Conservation (phyloP, 2,113 vertebrate species). For the Halcyon malimbica region DNA sequence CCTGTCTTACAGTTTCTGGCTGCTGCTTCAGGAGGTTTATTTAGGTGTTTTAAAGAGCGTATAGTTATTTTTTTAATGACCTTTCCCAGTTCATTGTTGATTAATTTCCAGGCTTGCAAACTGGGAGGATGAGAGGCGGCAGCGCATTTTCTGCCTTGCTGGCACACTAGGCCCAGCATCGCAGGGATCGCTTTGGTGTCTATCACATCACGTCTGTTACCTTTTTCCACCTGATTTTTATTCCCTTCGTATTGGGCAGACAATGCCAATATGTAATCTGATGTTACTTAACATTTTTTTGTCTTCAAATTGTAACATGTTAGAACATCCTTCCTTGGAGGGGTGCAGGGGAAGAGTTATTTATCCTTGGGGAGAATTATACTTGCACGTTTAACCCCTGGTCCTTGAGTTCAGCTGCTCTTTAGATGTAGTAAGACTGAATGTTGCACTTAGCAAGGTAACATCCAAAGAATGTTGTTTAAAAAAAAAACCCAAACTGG, state of each 20-base stretch:
- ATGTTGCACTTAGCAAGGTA: neutral
- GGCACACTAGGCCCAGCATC: neutral
- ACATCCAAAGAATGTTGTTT: neutral
- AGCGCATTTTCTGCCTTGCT: neutral
- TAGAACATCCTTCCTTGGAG: neutral
- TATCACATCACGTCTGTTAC: neutral
- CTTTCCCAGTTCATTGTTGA: neutral
- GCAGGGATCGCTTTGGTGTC: neutral
- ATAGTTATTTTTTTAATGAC: neutral
- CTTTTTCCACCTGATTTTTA: neutral
- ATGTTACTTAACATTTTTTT: neutral
- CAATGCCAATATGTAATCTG: neutral
- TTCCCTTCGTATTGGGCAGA: neutral
- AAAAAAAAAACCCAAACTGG: neutral
- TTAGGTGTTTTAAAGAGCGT: neutral
- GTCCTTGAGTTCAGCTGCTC: neutral
- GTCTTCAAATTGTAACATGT: fast-evolving
- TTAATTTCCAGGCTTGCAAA: neutral
- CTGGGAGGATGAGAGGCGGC: neutral
- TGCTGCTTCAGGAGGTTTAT: neutral
- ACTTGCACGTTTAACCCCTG: neutral
- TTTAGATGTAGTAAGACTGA: neutral
- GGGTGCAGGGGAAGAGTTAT: neutral
- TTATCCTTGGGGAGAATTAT: neutral
- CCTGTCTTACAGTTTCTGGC: neutral